Percentiles rank a stretch among this genome's conserved stretches.
Conservation (phyloP, 2,888 invertebrate genomes). For the Entomobrya proxima region DNA sequence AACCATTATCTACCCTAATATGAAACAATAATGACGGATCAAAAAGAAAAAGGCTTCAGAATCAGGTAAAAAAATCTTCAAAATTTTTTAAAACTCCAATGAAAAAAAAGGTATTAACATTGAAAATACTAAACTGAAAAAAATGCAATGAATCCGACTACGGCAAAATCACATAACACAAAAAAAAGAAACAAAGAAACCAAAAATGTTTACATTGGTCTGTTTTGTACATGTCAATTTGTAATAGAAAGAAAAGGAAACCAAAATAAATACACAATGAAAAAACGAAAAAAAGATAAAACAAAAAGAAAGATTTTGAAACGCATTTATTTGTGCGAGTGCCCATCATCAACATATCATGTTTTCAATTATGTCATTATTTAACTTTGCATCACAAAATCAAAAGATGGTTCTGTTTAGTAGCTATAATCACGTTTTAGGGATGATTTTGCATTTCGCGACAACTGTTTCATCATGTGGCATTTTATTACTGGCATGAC, state of each 20-base stretch:
- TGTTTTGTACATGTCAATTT: slow-evolving; percentile 70
- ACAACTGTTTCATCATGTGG: no score
- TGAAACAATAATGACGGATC: not conserved
- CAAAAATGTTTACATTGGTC: slow-evolving; percentile 58
- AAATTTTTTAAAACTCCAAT: no score
- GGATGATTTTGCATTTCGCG: no score
- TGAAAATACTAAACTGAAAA: no score
- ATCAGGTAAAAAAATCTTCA: not conserved
- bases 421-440: no score
- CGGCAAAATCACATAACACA: not conserved
- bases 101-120: not conserved
- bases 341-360: not conserved
- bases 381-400: no score
- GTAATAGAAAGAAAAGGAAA: slow-evolving; percentile 61
- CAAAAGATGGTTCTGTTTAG: no score
- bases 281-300: slow-evolving; percentile 40
- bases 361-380: not conserved
- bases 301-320: not conserved
- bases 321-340: not conserved
- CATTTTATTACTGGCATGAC: no score
- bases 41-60: not conserved
- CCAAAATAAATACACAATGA: slow-evolving; percentile 21
- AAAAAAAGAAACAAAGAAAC: slow-evolving; percentile 7
- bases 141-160: slow-evolving; percentile 12
- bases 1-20: not conserved